Percentiles rank a stretch among this genome's conserved stretches.
phyloP scores from a whole-genome alignment of 2,113 vertebrate genomes.

The Anguilla rostrata region DNA sequence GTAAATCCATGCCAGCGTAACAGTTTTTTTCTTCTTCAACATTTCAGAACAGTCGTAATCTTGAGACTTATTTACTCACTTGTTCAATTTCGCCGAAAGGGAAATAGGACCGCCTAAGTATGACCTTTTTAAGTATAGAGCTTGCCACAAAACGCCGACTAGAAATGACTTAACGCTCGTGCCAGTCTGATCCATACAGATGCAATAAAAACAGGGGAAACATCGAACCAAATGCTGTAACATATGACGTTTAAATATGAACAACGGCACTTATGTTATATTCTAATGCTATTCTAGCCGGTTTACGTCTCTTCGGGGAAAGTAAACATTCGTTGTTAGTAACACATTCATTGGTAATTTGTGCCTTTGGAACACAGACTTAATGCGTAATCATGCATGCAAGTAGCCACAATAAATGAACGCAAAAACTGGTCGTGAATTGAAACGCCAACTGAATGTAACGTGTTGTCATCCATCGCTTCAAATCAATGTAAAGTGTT shows the following conservation, averaged over 20 bases:
- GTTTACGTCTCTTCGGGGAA: background rate
- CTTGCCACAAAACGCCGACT: background rate
- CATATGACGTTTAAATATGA: background rate
- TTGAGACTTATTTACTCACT: background rate
- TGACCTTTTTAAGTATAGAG: background rate
- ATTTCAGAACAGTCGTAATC: background rate
- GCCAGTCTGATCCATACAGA: background rate
- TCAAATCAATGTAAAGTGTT: background rate
- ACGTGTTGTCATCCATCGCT: background rate
- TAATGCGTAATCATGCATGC: background rate
- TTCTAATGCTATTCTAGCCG: background rate
- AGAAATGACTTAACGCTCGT: background rate
- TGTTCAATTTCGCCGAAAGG: slow-evolving; percentile 11
- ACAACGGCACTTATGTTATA: background rate
- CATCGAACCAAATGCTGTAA: background rate
- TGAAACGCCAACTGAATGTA: background rate
- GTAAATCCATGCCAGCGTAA: background rate
- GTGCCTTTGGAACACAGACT: background rate
- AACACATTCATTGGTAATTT: background rate
- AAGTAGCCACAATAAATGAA: background rate
- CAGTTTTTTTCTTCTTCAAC: background rate
- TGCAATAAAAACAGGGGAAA: background rate
- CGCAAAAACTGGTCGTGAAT: background rate
- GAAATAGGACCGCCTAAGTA: background rate
- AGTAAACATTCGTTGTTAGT: background rate